Evolutionary conservation across 2,888 invertebrate species (phyloP).

Genomic region (Choreutis nemorana): DNA sequence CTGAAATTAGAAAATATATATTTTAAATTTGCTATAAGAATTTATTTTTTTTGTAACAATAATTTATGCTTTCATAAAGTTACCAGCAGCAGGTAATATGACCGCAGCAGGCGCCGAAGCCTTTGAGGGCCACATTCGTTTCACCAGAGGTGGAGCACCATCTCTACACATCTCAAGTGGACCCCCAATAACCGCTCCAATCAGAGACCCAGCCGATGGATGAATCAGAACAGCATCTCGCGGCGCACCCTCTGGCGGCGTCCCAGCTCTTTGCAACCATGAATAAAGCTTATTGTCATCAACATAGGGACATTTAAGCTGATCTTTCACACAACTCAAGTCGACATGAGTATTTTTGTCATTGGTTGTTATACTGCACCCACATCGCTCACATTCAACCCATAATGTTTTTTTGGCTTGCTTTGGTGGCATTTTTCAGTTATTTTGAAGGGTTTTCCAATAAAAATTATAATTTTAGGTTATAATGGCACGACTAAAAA

Average conservation of each 20-base stretch:
- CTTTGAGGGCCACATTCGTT: slow-evolving; percentile 56
- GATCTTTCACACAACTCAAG: slow-evolving; percentile 56
- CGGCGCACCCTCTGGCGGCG: slow-evolving; percentile 39
- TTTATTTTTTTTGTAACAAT: neutral
- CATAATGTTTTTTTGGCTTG: slow-evolving; percentile 63
- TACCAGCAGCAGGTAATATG: slow-evolving; percentile 49
- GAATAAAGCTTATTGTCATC: slow-evolving; percentile 30
- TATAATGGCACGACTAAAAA: no score
- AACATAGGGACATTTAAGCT: slow-evolving; percentile 51
- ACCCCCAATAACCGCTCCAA: slow-evolving; percentile 48
- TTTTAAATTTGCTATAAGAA: neutral
- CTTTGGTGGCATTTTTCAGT: slow-evolving; percentile 40
- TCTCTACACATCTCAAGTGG: slow-evolving; percentile 36
- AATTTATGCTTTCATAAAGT: slow-evolving; percentile 2
- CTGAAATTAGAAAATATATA: slow-evolving; percentile 25
- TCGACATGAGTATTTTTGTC: slow-evolving; percentile 64
- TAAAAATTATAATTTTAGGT: neutral
- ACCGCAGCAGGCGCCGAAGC: slow-evolving; percentile 49
- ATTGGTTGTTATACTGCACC: slow-evolving; percentile 61
- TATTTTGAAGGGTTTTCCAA: neutral
- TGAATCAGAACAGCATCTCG: slow-evolving; percentile 46
- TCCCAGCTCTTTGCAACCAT: slow-evolving; percentile 42
- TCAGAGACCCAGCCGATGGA: slow-evolving; percentile 40
- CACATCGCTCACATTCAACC: slow-evolving; percentile 71
- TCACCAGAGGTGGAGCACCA: slow-evolving; percentile 41